phyloP scores from a whole-genome alignment of 2,888 invertebrate genomes.

The Synergus japonicus region DNA sequence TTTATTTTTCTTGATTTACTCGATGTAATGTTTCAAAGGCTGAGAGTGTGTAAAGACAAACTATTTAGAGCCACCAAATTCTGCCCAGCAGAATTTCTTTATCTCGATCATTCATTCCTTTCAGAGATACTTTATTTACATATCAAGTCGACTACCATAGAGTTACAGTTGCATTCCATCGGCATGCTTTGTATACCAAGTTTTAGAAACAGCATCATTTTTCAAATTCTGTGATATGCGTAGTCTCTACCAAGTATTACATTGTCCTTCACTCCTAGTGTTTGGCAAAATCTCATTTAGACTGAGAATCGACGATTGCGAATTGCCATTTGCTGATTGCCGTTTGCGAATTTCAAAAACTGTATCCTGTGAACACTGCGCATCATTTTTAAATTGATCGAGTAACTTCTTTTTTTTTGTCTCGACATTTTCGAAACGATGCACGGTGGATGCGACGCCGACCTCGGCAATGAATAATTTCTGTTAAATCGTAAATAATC shows the following conservation, averaged over 20 bases:
- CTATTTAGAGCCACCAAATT: conserved; percentile 19
- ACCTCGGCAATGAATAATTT: conserved; percentile 32
- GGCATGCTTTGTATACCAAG: conserved; percentile 51
- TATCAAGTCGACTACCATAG: conserved; percentile 58
- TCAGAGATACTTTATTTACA: conserved; percentile 57
- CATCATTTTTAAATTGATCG: conserved; percentile 9
- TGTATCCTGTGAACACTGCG: conserved; percentile 24
- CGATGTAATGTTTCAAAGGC: conserved; percentile 43
- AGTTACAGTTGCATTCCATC: conserved; percentile 52
- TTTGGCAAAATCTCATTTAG: conserved; percentile 40
- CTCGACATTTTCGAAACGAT: conserved; percentile 15
- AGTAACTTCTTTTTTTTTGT: not conserved
- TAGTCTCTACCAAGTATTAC: conserved; percentile 47
- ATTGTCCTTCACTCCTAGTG: conserved; percentile 31
- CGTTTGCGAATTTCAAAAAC: conserved; percentile 18
- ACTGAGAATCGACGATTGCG: conserved; percentile 35
- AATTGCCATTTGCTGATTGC: not conserved
- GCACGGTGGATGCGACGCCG: conserved; percentile 21
- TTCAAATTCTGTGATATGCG: conserved; percentile 42
- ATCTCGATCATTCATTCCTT: conserved; percentile 51
- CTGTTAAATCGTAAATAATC: not conserved
- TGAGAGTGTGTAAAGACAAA: conserved; percentile 32
- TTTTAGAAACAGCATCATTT: conserved; percentile 39
- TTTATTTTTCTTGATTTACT: conserved; percentile 50
- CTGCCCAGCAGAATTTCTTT: conserved; percentile 41